These are phyloP conservation scores for Cepphus grylle DNA, from an alignment of 2,113 vertebrate species.

Conservation along the genomic window DNA sequence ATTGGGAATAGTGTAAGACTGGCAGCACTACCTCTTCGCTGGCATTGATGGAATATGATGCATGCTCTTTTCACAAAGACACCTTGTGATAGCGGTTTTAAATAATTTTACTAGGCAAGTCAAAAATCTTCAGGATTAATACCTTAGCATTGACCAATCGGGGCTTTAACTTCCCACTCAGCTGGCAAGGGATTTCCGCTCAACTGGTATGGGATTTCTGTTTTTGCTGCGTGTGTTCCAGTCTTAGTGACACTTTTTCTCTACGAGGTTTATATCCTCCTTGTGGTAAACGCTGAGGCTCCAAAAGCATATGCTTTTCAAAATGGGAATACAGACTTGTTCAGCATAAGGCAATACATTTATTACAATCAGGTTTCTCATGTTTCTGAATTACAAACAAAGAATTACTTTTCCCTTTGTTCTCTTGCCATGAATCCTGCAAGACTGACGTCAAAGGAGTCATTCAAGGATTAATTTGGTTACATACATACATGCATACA, in stretches of 20 bases:
- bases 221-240: background rate
- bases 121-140: background rate
- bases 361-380: background rate
- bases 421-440: background rate
- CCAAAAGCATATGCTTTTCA: background rate
- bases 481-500: background rate
- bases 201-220: background rate
- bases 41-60: background rate
- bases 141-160: background rate
- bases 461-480: background rate
- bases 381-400: background rate
- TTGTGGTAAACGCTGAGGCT: background rate
- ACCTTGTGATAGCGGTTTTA: background rate
- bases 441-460: background rate
- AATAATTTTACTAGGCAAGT: background rate
- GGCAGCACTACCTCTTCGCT: background rate
- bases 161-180: background rate
- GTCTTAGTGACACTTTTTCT: background rate
- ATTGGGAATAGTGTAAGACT: background rate
- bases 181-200: background rate
- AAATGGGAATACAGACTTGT: background rate
- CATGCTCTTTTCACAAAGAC: background rate
- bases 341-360: background rate
- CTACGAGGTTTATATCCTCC: background rate
- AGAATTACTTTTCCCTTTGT: background rate